phyloP scores from a whole-genome alignment of 2,113 vertebrate species.

The Rhineura floridana region DNA sequence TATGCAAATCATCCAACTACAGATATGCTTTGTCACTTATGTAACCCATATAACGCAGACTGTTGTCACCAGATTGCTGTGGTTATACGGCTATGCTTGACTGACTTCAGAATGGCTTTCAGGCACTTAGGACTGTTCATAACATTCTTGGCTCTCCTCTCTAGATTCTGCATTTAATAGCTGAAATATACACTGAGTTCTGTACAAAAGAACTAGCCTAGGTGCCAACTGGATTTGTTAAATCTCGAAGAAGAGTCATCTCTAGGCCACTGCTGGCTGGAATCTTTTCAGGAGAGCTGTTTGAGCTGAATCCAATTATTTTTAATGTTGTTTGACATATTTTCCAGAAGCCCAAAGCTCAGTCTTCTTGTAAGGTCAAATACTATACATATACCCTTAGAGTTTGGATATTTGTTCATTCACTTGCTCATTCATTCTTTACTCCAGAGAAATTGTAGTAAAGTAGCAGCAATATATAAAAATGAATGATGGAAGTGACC shows the following conservation, averaged over 20 bases:
- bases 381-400: slow-evolving; percentile 9
- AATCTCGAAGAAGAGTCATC: slow-evolving; percentile 10
- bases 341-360: slow-evolving; percentile 16
- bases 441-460: background rate
- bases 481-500: slow-evolving; percentile 2
- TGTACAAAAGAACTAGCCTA: background rate
- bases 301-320: slow-evolving; percentile 36
- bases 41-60: background rate
- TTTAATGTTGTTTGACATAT: slow-evolving; percentile 20
- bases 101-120: slow-evolving; percentile 9
- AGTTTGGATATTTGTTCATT: background rate
- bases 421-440: background rate
- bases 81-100: background rate
- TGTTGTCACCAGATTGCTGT: background rate
- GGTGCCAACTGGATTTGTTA: background rate
- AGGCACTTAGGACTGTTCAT: slow-evolving; percentile 23
- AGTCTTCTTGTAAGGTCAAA: slow-evolving; percentile 5
- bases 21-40: slow-evolving; percentile 7
- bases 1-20: background rate
- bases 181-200: slow-evolving; percentile 7
- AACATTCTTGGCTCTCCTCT: background rate
- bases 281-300: slow-evolving; percentile 24
- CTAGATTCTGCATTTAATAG: slow-evolving; percentile 6
- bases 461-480: background rate
- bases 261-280: background rate